phyloP scores from a whole-genome alignment of 1,140 invertebrate species.

The Adelges cooleyi region DNA sequence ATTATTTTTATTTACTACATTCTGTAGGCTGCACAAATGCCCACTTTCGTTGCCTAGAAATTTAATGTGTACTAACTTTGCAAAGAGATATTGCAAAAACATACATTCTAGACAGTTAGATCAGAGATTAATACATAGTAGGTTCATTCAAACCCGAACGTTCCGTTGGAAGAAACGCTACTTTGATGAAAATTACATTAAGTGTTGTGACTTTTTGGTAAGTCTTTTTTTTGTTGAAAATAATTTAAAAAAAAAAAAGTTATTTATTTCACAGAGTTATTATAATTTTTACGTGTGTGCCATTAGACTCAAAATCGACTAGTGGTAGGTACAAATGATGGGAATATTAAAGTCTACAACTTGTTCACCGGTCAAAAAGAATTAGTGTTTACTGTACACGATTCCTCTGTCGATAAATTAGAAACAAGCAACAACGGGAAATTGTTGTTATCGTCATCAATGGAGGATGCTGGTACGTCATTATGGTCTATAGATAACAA shows the following conservation, averaged over 20 bases:
- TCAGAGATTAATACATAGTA: constrained; percentile 71
- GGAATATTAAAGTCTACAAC: constrained; percentile 23
- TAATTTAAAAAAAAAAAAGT: constrained; percentile 40
- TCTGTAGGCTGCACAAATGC: constrained; percentile 78
- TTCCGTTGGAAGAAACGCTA: constrained; percentile 60
- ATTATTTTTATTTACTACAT: constrained; percentile 29
- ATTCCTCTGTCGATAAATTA: constrained; percentile 69
- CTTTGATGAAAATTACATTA: constrained; percentile 70
- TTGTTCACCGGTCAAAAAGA: constrained; percentile 47
- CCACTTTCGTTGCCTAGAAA: constrained; percentile 69
- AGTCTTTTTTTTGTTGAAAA: constrained; percentile 38
- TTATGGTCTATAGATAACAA: constrained; percentile 65
- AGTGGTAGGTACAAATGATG: constrained; percentile 7
- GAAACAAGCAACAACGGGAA: constrained; percentile 59
- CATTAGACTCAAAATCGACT: neutral
- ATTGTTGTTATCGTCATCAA: constrained; percentile 72
- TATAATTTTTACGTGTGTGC: too few species aligned
- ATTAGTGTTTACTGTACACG: constrained; percentile 61
- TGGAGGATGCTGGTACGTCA: constrained; percentile 69
- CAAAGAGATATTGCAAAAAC: constrained; percentile 48
- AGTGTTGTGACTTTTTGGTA: constrained; percentile 66
- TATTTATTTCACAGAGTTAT: too few species aligned
- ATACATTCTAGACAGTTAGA: constrained; percentile 50
- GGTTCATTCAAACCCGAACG: constrained; percentile 76
- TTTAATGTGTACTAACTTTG: constrained; percentile 57